Evolutionary conservation across 2,888 invertebrate genomes (phyloP).

Genomic region (Protophormia terraenovae): DNA sequence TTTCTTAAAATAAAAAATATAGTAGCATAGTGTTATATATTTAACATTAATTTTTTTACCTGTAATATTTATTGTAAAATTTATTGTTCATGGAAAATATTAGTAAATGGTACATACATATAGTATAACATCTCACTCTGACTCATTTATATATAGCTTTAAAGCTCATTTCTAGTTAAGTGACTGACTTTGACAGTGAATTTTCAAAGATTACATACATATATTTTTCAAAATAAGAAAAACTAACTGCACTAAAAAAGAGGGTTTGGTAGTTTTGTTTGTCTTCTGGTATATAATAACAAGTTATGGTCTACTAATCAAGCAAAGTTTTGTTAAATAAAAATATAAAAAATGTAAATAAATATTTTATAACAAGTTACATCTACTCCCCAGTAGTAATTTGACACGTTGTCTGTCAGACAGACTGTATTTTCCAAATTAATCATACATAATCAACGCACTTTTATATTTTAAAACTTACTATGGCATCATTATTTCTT

Average conservation of each 20-base stretch:
- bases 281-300: conserved; percentile 11
- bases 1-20: too few relatives aligned
- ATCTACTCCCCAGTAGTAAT: conserved; percentile 36
- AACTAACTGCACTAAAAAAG: not conserved
- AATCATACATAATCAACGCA: not conserved
- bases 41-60: too few relatives aligned
- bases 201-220: not conserved
- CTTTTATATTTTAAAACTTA: not conserved
- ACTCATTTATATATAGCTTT: not conserved
- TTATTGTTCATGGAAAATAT: too few relatives aligned
- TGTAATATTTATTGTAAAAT: too few relatives aligned
- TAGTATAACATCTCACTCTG: too few relatives aligned
- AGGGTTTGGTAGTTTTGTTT: not conserved
- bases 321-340: conserved; percentile 52
- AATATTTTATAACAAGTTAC: not conserved
- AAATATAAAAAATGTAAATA: not conserved
- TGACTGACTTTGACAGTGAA: conserved; percentile 18
- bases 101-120: too few relatives aligned
- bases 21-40: too few relatives aligned
- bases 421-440: not conserved
- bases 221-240: not conserved
- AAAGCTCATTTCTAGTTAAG: not conserved
- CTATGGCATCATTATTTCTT: conserved; percentile 5
- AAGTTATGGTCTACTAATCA: conserved; percentile 62
- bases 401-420: conserved; percentile 32